Conservation (phyloP, 2,888 invertebrate genomes). For the Rapana venosa region DNA sequence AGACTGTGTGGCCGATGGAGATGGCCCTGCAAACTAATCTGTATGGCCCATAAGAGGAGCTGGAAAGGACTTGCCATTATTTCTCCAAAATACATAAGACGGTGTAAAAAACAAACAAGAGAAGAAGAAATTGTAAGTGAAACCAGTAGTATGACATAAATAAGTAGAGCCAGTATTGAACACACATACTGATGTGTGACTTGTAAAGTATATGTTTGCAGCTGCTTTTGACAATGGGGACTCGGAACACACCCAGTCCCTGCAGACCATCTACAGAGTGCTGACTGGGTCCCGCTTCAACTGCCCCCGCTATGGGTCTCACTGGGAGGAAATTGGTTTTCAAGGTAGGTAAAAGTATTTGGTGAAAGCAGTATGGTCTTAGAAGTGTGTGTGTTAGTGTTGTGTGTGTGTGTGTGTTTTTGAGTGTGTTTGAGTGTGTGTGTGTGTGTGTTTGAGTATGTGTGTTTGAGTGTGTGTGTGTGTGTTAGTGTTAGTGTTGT, state of each 20-base stretch:
- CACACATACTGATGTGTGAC: too few relatives aligned
- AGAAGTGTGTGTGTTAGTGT: not conserved
- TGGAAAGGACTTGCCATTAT: too few relatives aligned
- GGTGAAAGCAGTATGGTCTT: not conserved
- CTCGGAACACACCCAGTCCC: constrained; percentile 77
- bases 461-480: not conserved
- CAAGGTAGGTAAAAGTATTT: constrained; percentile 75
- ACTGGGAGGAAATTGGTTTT: constrained; percentile 82
- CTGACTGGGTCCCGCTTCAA: constrained; percentile 79
- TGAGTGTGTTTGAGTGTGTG: not conserved
- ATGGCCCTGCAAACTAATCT: too few relatives aligned
- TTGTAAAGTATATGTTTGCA: constrained; percentile 52
- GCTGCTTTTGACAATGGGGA: constrained; percentile 78
- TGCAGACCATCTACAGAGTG: constrained; percentile 80
- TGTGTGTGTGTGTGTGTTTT: not conserved
- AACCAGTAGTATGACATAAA: too few relatives aligned
- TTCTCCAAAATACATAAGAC: too few relatives aligned
- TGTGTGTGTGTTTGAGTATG: not conserved
- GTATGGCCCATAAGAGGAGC: too few relatives aligned
- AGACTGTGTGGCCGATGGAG: too few relatives aligned
- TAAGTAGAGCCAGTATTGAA: too few relatives aligned
- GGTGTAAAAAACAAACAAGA: too few relatives aligned
- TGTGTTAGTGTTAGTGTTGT: not conserved
- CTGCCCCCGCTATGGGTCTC: constrained; percentile 80
- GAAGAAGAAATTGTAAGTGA: too few relatives aligned